These are phyloP conservation scores for Halcyon badia DNA, from an alignment of 2,797 vertebrate species.

Conservation along the genomic window DNA sequence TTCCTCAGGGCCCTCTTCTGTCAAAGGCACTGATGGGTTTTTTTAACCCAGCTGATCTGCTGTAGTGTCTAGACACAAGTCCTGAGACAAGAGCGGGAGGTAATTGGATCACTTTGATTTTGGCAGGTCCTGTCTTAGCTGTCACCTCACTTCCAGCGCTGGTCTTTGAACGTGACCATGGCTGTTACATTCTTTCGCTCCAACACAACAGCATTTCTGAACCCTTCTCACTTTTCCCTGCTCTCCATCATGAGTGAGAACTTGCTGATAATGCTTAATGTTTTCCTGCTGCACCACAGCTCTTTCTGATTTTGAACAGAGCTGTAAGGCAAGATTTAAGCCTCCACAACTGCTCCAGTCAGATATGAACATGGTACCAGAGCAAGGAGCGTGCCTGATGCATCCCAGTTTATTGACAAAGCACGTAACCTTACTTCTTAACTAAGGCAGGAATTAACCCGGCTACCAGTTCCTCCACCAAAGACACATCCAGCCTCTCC, in stretches of 20 bases:
- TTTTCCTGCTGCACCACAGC: background rate
- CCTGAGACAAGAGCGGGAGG: background rate
- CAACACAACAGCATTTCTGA: background rate
- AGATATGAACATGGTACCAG: fast-evolving
- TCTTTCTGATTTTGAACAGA: background rate
- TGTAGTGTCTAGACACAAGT: background rate
- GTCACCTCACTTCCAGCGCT: fast-evolving
- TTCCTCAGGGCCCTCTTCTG: background rate
- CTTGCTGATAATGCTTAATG: background rate
- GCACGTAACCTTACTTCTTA: background rate
- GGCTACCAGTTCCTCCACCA: background rate
- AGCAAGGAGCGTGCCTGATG: background rate
- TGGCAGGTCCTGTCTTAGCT: background rate
- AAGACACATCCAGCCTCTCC: background rate
- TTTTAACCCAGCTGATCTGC: background rate
- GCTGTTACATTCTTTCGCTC: background rate
- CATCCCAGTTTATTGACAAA: background rate
- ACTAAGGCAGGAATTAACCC: background rate
- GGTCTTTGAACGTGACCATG: background rate
- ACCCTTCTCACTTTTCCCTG: background rate
- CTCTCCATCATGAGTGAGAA: background rate
- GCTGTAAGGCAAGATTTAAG: background rate
- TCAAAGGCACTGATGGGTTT: background rate
- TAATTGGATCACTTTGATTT: background rate
- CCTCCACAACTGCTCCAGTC: background rate